phyloP scores from a whole-genome alignment of 1,140 invertebrate species.

The Drosophila mayri region DNA sequence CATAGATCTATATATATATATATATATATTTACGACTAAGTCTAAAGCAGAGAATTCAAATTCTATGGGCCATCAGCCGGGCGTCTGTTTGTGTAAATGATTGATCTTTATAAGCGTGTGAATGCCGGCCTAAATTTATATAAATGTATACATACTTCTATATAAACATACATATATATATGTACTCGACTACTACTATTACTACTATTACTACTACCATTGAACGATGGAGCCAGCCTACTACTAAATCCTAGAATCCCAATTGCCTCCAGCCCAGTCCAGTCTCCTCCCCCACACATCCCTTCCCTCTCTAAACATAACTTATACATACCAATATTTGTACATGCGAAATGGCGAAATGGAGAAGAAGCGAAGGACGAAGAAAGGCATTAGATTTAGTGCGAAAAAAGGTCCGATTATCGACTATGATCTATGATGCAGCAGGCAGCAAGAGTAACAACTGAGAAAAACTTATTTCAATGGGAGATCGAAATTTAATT shows the following conservation, averaged over 20 bases:
- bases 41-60: constrained; percentile 20
- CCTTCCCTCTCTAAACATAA: constrained; percentile 39
- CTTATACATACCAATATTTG: constrained; percentile 79
- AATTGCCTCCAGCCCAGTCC: neutral
- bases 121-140: constrained; percentile 47
- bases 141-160: constrained; percentile 75
- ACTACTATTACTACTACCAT: constrained; percentile 35
- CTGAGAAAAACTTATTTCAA: constrained; percentile 28
- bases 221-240: constrained; percentile 47
- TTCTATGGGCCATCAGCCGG: constrained; percentile 11
- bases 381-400: constrained; percentile 35
- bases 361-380: constrained; percentile 4
- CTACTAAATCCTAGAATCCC: constrained; percentile 34
- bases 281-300: neutral
- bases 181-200: constrained; percentile 60
- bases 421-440: constrained; percentile 4
- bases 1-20: constrained; percentile 35
- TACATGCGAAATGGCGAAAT: constrained; percentile 62
- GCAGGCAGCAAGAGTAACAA: neutral
- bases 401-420: constrained; percentile 12
- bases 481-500: constrained; percentile 50
- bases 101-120: constrained; percentile 23
- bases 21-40: constrained; percentile 31
- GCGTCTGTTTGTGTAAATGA: constrained; percentile 14
- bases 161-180: constrained; percentile 42